Base-by-base conservation (phyloP, 2,113 vertebrate genomes). In the Pituophis catenifer region DNA sequence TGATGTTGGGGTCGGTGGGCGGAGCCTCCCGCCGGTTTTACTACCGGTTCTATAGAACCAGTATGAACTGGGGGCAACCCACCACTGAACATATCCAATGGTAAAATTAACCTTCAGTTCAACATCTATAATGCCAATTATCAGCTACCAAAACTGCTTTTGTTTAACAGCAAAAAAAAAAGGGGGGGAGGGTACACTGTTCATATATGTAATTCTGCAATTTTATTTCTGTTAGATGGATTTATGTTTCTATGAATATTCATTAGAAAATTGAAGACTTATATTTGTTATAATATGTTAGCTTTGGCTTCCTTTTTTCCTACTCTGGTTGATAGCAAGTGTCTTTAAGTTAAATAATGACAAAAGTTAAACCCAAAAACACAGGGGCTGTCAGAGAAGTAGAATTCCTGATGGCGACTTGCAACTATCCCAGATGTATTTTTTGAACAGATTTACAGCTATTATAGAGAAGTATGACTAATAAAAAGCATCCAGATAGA, bases 271-370 rank as follows among this genome's bases (percentile, higher is more conserved):
- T 90, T 19, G 48, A 93, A 89, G 53, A 13, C 1, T 92, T 90
- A 15, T 91, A 87, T 62, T 75, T 90, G 17, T 87, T 94, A 86
- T 70, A 88, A 21, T 65, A 50, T 93, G 44, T 33, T 89, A 90
- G 70, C 94, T 92, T 48, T 52, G 48, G 86, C 65, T 89, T 58
- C 7, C 65, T 50, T 26, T 33, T 19, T n/a, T 13, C 48, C 86
- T 91, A 59, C 10, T 48, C 53, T 24, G 57, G 38, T 48, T 50
- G 54, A 91, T 94, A 93, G 91, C 2, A 11, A 55, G 4, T 86
- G 54, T 26, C 29, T 57, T 92, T 94, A 92, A 89, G 59, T 86
- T 89, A 92, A 95, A 93, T 92, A 95, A 93, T 90, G 65, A 75
- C 15, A 94, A 94, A 93, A 70, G 17, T 53, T 38, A 81, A 88